phyloP scores from a whole-genome alignment of 1,140 invertebrate species.

The Calephelis nemesis region DNA sequence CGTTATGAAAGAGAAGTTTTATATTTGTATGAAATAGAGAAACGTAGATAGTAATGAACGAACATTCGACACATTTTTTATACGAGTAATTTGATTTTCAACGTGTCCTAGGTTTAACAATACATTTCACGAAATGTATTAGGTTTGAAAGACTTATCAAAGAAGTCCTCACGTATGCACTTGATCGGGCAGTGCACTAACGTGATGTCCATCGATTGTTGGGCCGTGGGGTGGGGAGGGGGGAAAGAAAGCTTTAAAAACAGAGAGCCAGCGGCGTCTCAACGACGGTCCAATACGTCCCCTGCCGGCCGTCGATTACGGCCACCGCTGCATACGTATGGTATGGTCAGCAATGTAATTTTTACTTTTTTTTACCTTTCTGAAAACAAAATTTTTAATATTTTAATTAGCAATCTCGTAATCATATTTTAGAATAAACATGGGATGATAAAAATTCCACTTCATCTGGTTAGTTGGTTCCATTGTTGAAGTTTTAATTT shows the following conservation, averaged over 20 bases:
- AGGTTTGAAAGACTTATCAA: slow-evolving; percentile 51
- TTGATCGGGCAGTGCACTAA: slow-evolving; percentile 57
- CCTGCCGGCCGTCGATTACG: slow-evolving; percentile 68
- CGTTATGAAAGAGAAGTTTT: no score
- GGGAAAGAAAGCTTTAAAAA: slow-evolving; percentile 69
- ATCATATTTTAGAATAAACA: no score
- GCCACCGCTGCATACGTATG: slow-evolving; percentile 47
- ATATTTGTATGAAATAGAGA: no score
- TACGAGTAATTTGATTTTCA: neutral
- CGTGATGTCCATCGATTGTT: slow-evolving; percentile 66
- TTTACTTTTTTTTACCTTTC: neutral
- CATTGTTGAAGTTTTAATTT: no score
- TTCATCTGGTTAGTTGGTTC: no score
- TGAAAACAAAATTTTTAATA: no score
- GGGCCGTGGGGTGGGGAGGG: slow-evolving; percentile 31
- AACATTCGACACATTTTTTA: neutral
- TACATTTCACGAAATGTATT: slow-evolving; percentile 1
- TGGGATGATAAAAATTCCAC: no score
- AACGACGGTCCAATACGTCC: slow-evolving; percentile 68
- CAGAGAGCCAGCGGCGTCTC: slow-evolving; percentile 65
- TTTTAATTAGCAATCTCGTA: no score
- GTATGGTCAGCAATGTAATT: slow-evolving; percentile 43
- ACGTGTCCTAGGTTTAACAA: neutral
- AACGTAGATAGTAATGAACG: no score
- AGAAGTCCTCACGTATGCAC: slow-evolving; percentile 65